Conservation (phyloP, 1,140 invertebrate genomes). For the Odontomachus brunneus region DNA sequence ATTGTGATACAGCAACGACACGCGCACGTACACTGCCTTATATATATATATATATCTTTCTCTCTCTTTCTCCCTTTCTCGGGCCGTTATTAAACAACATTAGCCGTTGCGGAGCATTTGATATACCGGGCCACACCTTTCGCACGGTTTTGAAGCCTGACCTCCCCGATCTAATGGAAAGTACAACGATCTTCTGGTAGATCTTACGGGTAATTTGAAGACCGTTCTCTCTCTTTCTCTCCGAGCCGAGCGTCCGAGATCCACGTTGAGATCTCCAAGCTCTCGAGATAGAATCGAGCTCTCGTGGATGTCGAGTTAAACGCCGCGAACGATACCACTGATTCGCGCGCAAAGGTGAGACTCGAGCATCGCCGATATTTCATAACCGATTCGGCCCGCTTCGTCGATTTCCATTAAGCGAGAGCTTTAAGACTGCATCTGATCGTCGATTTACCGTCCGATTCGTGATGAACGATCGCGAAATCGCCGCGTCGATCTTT, state of each 20-base stretch:
- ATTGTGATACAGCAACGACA: constrained; percentile 23
- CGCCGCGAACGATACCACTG: neutral
- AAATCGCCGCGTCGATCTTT: constrained; percentile 10
- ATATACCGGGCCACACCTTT: constrained; percentile 64
- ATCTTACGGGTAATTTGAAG: constrained; percentile 47
- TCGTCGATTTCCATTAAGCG: constrained; percentile 27
- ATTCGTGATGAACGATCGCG: constrained; percentile 7
- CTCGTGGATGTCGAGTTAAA: constrained; percentile 27
- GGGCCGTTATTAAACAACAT: constrained; percentile 54
- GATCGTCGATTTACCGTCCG: constrained; percentile 13
- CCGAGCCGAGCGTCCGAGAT: neutral
- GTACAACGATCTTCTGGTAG: constrained; percentile 33
- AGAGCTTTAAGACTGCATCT: constrained; percentile 6
- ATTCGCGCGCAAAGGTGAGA: constrained; percentile 45
- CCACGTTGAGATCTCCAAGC: neutral
- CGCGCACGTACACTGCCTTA: neutral
- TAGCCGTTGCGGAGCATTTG: constrained; percentile 25
- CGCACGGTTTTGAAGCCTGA: constrained; percentile 62
- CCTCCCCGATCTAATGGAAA: constrained; percentile 56
- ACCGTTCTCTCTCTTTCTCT: constrained; percentile 7
- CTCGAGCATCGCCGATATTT: constrained; percentile 44
- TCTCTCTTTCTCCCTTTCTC: neutral
- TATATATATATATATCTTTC: neutral
- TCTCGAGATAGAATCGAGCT: constrained; percentile 26
- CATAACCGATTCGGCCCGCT: constrained; percentile 13